A percentile compares a stretch with the other conserved stretches of the same genome.
phyloP scores from a whole-genome alignment of 1,140 invertebrate species.

The Danaus plexippus region DNA sequence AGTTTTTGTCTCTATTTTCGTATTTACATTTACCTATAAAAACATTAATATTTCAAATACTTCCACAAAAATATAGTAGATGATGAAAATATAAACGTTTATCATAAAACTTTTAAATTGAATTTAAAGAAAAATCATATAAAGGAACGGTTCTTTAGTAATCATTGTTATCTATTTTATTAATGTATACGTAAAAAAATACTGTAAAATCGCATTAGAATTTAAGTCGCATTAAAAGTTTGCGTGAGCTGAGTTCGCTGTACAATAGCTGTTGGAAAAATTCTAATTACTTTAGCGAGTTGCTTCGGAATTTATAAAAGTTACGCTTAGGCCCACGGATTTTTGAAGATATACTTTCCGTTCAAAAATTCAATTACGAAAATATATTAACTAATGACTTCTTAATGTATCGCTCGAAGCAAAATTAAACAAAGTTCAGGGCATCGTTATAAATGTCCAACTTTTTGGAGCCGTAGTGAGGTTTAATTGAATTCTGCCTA shows the following conservation, averaged over 20 bases:
- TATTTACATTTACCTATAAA: too few species aligned
- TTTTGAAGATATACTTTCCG: conserved; percentile 18
- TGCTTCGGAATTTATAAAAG: conserved; percentile 56
- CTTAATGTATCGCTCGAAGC: conserved; percentile 2
- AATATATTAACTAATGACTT: conserved; percentile 14
- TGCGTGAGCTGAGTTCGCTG: conserved; percentile 49
- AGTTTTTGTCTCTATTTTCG: too few species aligned
- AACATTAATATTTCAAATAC: too few species aligned
- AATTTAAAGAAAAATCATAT: too few species aligned
- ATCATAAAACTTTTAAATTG: too few species aligned
- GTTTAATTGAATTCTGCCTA: conserved; percentile 4
- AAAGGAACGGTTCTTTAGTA: conserved; percentile 15
- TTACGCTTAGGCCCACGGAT: conserved; percentile 33
- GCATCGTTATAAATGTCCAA: too few species aligned
- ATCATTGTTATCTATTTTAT: conserved; percentile 38
- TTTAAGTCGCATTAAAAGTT: conserved; percentile 67
- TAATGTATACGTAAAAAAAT: conserved; percentile 50
- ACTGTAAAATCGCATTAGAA: conserved; percentile 62
- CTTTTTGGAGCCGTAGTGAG: not conserved
- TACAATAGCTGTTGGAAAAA: conserved; percentile 63
- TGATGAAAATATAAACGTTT: too few species aligned
- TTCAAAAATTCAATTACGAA: conserved; percentile 8
- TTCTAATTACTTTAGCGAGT: conserved; percentile 65
- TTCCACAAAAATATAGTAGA: too few species aligned
- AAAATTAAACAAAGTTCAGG: too few species aligned